phyloP scores from a whole-genome alignment of 1,140 invertebrate genomes.

The Campoletis sonorensis region DNA sequence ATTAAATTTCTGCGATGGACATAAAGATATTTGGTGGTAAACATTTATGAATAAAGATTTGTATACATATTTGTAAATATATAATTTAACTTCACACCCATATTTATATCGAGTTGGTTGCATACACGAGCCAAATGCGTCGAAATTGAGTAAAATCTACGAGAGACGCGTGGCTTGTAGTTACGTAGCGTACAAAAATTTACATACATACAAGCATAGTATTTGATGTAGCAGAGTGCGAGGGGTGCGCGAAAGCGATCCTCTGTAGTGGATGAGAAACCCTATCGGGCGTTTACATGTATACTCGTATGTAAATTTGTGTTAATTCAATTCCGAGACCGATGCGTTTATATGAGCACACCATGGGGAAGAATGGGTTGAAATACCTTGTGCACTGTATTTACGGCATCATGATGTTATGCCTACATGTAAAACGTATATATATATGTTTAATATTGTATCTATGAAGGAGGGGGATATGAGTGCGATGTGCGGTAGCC shows the following conservation, averaged over 20 bases:
- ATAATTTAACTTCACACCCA: too few species aligned
- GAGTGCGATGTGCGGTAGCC: conserved; percentile 28
- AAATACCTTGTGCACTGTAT: conserved; percentile 2
- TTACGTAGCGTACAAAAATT: neutral
- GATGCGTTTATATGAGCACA: conserved; percentile 37
- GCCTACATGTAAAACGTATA: neutral
- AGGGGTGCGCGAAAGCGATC: conserved; percentile 5
- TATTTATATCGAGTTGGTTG: neutral
- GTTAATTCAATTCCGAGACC: conserved; percentile 45
- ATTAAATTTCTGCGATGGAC: too few species aligned
- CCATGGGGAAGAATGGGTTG: neutral
- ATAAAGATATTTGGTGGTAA: too few species aligned
- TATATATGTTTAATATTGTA: neutral
- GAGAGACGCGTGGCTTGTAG: conserved; percentile 35
- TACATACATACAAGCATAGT: neutral
- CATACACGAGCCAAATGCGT: conserved; percentile 11
- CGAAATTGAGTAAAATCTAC: conserved; percentile 43
- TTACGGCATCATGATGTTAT: neutral
- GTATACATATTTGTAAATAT: neutral
- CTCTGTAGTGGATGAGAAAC: conserved; percentile 19
- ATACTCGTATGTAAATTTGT: conserved; percentile 46
- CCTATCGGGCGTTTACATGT: conserved; percentile 30
- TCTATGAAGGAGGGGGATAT: conserved; percentile 11
- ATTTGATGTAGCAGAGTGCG: conserved; percentile 11
- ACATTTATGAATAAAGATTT: neutral